phyloP scores from a whole-genome alignment of 2,797 vertebrate species.

The Denticeps clupeoides region DNA sequence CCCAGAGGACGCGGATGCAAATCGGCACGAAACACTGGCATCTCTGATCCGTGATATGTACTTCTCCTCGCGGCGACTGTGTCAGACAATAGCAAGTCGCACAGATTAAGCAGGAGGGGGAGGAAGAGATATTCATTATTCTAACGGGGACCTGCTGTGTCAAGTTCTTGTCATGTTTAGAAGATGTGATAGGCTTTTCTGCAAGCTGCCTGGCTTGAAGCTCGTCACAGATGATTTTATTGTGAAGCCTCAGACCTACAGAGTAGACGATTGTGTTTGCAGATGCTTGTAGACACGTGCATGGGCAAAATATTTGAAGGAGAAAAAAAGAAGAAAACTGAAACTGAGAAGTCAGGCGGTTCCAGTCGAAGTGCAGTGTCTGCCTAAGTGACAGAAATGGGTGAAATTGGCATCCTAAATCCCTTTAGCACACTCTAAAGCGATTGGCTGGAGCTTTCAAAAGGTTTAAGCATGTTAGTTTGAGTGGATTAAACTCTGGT shows the following conservation, averaged over 20 bases:
- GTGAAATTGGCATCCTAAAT: conserved; percentile 49
- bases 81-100: background rate
- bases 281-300: too few species aligned
- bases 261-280: too few species aligned
- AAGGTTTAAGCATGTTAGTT: conserved; percentile 36
- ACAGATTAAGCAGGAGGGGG: background rate
- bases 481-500: conserved; percentile 53
- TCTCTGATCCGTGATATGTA: too few species aligned
- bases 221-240: too few species aligned
- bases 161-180: background rate
- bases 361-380: too few species aligned
- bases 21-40: too few species aligned
- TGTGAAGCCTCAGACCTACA: too few species aligned
- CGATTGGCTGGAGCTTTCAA: conserved; percentile 43
- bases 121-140: background rate
- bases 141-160: too few species aligned
- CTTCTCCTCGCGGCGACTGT: too few species aligned
- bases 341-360: conserved; percentile 29
- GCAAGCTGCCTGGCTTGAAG: too few species aligned
- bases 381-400: conserved; percentile 34
- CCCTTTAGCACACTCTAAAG: conserved; percentile 53
- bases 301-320: background rate
- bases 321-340: conserved; percentile 17
- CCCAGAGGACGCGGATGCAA: too few species aligned
- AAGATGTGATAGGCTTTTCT: background rate